phyloP scores from a whole-genome alignment of 2,113 vertebrate species.

The Ochotona curzoniae region DNA sequence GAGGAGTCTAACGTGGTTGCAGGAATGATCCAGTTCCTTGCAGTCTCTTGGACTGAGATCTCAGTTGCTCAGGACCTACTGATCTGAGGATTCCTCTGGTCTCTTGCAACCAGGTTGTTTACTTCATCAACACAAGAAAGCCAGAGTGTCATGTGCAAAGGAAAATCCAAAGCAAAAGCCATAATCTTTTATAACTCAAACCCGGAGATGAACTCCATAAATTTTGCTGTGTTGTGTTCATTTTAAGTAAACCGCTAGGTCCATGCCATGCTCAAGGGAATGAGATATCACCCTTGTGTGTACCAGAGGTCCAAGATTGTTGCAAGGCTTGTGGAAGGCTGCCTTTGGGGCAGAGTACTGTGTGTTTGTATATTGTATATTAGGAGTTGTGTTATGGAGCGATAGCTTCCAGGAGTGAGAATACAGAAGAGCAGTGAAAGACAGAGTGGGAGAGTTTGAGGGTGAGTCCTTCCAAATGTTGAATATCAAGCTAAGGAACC shows the following conservation, averaged over 20 bases:
- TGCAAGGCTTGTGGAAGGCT: not conserved
- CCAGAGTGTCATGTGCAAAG: not conserved
- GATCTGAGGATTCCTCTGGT: not conserved
- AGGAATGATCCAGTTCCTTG: not conserved
- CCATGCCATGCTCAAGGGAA: not conserved
- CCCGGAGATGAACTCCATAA: not conserved
- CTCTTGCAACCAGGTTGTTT: not conserved
- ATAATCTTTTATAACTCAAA: not conserved
- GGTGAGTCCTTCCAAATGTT: not conserved
- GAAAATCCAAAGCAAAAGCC: not conserved
- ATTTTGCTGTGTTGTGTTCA: not conserved
- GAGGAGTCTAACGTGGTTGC: not conserved
- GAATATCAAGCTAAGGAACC: not conserved
- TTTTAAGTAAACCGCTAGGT: not conserved
- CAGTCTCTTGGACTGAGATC: not conserved
- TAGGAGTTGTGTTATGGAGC: not conserved
- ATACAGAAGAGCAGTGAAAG: not conserved
- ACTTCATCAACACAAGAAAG: not conserved
- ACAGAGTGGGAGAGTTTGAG: not conserved
- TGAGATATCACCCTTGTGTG: not conserved
- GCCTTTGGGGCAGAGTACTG: not conserved
- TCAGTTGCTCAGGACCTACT: not conserved
- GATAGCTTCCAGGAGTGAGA: not conserved
- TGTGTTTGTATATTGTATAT: not conserved
- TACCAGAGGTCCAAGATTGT: not conserved